Base-by-base conservation (phyloP, 2,888 invertebrate genomes). In the Calameuta filiformis region DNA sequence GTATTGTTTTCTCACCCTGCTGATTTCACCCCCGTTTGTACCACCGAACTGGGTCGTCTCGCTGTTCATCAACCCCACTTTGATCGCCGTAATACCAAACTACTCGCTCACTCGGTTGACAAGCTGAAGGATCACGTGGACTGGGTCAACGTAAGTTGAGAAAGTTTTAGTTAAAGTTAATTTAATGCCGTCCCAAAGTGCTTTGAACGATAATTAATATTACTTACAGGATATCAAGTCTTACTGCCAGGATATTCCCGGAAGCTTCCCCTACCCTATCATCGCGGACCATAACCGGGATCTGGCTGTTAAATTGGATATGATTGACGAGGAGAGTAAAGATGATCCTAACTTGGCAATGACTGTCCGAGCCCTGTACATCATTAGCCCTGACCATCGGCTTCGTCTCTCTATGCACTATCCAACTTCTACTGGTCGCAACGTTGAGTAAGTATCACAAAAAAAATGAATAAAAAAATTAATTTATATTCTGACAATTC, bases 21-120 rank as follows among this genome's bases (percentile, higher is more conserved):
- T 12, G 97, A 97, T 91, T 98, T 95, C 90, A 98, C 97, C 0
- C 97, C 97, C 0, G 97, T 97, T 0, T 98, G 97, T 89, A 98
- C 97, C 11, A 97, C 97, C 0, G 97, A 97, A 91, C 92, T 98
- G 84, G 96, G 96, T 4, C 93, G 95, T 73, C 94, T 96, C 76
- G 95, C 95, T 3, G 94, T 95, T 30, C 94, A 96, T 87, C 91
- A 93, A 77, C 93, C 94, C 0, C 93, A 95, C 85, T 97, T 97
- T 87, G 91, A 93, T 68, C 95, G 95, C 85, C 92, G 96, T 33
- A 94, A 94, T 85, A 94, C 95, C 11, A 97, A 97, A 91, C 92
- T 97, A 75, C 92, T 97, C 83, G 97, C 96, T 0, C 94, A 97
- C 86, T 97, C 97, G 0, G 96, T 96, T 83, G 97, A 98, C 91